A percentile compares a stretch with the other conserved stretches of the same genome.
Conservation (phyloP, 2,113 vertebrate species). For the Grallaria varia region DNA sequence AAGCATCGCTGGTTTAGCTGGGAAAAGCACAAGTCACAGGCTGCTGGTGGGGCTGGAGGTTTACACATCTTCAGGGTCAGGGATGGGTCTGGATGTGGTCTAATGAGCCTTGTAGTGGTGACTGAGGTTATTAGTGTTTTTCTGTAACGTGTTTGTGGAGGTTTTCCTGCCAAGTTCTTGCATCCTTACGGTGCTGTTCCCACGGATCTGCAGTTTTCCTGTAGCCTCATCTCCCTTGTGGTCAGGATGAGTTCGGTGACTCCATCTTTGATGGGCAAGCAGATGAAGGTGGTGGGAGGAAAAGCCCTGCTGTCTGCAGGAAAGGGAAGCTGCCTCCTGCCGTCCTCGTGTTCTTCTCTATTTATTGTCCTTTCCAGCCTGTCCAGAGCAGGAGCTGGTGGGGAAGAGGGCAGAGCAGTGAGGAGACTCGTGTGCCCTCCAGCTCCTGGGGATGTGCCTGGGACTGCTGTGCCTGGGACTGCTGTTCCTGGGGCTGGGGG, state of each 20-base stretch:
- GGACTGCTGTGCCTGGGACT: fast-evolving
- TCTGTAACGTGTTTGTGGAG: background rate
- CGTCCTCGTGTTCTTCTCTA: background rate
- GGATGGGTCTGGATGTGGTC: background rate
- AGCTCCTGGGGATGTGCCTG: background rate
- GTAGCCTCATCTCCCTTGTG: background rate
- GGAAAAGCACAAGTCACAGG: background rate
- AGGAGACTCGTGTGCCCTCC: background rate
- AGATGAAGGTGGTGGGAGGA: conserved; percentile 1
- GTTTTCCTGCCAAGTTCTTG: background rate
- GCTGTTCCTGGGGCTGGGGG: background rate
- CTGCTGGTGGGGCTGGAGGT: background rate
- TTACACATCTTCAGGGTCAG: background rate
- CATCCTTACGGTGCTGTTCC: background rate
- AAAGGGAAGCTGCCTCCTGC: background rate
- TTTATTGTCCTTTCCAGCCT: background rate
- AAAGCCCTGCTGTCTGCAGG: background rate
- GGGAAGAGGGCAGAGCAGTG: background rate
- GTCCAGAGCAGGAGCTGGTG: fast-evolving
- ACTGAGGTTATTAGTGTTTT: background rate
- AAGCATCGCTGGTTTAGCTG: background rate
- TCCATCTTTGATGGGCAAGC: background rate
- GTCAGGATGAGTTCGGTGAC: background rate
- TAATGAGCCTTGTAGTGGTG: background rate
- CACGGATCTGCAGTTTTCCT: background rate